A percentile compares a stretch with the other conserved stretches of the same genome.
These are phyloP conservation scores for Semaprochilodus insignis DNA, from an alignment of 2,797 vertebrate species.

Conservation along the genomic window DNA sequence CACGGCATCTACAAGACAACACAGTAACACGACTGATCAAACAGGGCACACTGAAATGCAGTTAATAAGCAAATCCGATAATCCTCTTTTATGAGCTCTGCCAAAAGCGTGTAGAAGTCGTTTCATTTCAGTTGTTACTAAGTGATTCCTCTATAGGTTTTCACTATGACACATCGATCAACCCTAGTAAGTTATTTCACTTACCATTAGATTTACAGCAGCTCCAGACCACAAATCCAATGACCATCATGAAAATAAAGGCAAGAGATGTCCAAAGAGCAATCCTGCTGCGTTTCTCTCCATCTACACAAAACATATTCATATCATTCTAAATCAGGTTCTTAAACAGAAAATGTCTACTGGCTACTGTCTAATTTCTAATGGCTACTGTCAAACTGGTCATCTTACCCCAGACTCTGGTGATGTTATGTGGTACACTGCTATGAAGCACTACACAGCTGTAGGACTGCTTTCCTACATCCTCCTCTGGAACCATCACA, in stretches of 20 bases:
- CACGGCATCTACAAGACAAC: too few relatives aligned
- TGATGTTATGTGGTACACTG: neutral
- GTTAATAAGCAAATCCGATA: too few relatives aligned
- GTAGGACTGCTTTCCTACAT: neutral
- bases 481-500: neutral
- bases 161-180: too few relatives aligned
- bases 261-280: neutral
- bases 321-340: neutral
- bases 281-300: neutral
- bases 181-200: neutral
- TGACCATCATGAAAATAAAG: neutral
- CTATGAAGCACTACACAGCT: conserved; percentile 2
- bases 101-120: too few relatives aligned
- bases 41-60: too few relatives aligned
- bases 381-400: too few relatives aligned
- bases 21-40: too few relatives aligned
- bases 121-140: too few relatives aligned
- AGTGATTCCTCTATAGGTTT: too few relatives aligned
- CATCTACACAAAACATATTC: neutral
- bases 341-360: neutral
- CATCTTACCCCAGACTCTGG: neutral
- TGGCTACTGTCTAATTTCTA: too few relatives aligned
- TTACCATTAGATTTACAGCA: neutral
- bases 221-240: neutral
- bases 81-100: too few relatives aligned